These are phyloP conservation scores for Odontamblyopus rebecca DNA, from an alignment of 2,797 vertebrate species.

Conservation along the genomic window DNA sequence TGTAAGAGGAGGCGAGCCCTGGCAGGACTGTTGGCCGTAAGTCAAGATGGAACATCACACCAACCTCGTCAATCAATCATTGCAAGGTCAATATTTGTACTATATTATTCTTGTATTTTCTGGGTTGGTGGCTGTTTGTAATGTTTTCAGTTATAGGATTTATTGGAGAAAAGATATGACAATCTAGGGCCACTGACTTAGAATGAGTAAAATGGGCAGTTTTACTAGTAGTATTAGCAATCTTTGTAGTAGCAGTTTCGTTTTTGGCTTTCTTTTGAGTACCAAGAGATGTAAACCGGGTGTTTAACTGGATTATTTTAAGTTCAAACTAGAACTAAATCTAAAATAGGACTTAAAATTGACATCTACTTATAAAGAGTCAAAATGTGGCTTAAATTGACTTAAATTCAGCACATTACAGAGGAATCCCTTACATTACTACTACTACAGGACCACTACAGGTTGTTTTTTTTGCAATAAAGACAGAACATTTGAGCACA, in stretches of 20 bases:
- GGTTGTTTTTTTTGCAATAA: background rate
- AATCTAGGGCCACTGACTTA: background rate
- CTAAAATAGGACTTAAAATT: too few species aligned
- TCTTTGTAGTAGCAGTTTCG: background rate
- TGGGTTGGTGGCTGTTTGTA: background rate
- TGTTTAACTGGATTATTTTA: too few species aligned
- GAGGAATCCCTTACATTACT: too few species aligned
- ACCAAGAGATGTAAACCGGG: too few species aligned
- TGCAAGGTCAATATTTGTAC: background rate
- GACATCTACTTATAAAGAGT: too few species aligned
- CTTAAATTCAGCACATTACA: too few species aligned
- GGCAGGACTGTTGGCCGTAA: constrained; percentile 42
- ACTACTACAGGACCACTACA: too few species aligned
- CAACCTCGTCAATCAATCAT: constrained; percentile 14
- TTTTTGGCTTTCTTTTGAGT: too few species aligned
- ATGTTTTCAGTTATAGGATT: background rate
- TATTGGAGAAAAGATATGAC: background rate
- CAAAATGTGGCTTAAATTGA: too few species aligned
- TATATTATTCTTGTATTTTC: background rate
- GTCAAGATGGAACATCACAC: constrained; percentile 48
- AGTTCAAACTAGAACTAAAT: too few species aligned
- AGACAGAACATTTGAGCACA: background rate
- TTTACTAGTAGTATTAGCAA: too few species aligned
- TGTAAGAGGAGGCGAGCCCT: constrained; percentile 43
- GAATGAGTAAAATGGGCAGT: too few species aligned